A percentile compares a stretch with the other conserved stretches of the same genome.
Conservation (phyloP, 2,888 invertebrate genomes). For the Diplazon laetatorius region DNA sequence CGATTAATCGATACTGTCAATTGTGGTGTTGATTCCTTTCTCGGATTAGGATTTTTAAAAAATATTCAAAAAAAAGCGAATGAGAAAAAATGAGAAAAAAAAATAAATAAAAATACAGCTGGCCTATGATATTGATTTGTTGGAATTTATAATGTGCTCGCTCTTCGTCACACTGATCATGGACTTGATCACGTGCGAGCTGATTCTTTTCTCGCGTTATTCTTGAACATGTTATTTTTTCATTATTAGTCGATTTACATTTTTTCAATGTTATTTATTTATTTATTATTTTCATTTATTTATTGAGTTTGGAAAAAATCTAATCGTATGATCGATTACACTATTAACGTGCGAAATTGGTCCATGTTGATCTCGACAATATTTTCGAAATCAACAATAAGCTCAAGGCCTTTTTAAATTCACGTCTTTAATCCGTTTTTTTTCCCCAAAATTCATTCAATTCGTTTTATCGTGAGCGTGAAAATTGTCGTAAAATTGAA, state of each 20-base stretch:
- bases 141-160: constrained; percentile 59
- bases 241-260: background rate
- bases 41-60: constrained; percentile 53
- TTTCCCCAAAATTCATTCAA: background rate
- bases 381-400: too few species aligned
- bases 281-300: constrained; percentile 33
- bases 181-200: constrained; percentile 45
- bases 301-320: background rate
- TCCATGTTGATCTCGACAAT: too few species aligned
- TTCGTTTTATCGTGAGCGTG: constrained; percentile 22
- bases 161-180: constrained; percentile 41
- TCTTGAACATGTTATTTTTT: constrained; percentile 37
- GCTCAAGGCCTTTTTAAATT: background rate
- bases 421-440: background rate
- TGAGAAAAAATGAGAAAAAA: too few species aligned
- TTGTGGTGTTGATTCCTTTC: constrained; percentile 60
- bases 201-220: constrained; percentile 34
- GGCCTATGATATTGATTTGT: constrained; percentile 61
- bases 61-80: too few species aligned
- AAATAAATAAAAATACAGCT: constrained; percentile 42
- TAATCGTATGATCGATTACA: too few species aligned
- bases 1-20: constrained; percentile 60
- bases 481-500: constrained; percentile 36
- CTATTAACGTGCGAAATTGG: too few species aligned
- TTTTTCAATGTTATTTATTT: too few species aligned